These are phyloP conservation scores for Acleris sparsana DNA, from an alignment of 2,888 invertebrate species.

Conservation along the genomic window DNA sequence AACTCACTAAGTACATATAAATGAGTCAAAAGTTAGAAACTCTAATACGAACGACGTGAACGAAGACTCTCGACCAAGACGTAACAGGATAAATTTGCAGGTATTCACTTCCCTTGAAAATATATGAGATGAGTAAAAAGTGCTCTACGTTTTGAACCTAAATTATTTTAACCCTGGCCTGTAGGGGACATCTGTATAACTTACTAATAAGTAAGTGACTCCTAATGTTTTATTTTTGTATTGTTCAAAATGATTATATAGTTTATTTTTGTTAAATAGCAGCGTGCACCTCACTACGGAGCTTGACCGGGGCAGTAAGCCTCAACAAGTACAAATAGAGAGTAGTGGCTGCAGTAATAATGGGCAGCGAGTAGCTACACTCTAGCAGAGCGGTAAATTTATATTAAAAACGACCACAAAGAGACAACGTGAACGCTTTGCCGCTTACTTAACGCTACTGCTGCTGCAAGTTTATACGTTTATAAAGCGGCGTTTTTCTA, in stretches of 20 bases:
- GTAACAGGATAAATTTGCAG: too few relatives aligned
- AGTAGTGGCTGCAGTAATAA: conserved; percentile 70
- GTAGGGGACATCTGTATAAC: too few relatives aligned
- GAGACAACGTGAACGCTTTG: conserved; percentile 25
- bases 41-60: too few relatives aligned
- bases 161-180: too few relatives aligned
- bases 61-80: too few relatives aligned
- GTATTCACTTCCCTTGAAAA: too few relatives aligned
- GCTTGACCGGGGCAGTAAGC: conserved; percentile 59
- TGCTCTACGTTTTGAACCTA: too few relatives aligned
- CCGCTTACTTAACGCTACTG: conserved; percentile 29
- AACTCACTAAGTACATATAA: too few relatives aligned
- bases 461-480: conserved; percentile 5
- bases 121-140: too few relatives aligned
- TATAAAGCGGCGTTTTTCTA: conserved; percentile 6
- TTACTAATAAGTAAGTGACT: too few relatives aligned
- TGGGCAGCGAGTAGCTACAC: conserved; percentile 55
- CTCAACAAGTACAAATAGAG: conserved; percentile 71
- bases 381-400: conserved; percentile 65
- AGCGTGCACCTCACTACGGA: conserved; percentile 47
- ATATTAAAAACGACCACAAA: conserved; percentile 62
- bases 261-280: conserved; percentile 25
- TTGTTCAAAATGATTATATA: neutral
- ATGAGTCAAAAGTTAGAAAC: too few relatives aligned
- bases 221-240: too few relatives aligned